Evolutionary conservation across 2,113 vertebrate species (phyloP), one percentile per base, ranked within the genome.

Genomic region (Polypterus senegalus): DNA sequence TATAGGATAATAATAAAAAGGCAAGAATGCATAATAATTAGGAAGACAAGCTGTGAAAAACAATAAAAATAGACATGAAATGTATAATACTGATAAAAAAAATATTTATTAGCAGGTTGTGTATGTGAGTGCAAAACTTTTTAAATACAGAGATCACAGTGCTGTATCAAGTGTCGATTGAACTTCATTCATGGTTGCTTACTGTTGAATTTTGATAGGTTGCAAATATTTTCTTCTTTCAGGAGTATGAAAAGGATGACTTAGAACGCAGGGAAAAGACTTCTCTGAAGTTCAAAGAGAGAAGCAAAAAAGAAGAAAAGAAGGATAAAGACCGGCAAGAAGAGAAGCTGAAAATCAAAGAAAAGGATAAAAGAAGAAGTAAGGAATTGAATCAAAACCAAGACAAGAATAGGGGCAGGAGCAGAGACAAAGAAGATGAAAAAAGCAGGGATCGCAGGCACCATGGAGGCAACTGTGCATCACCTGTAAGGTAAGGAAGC

Each of bases 241-340:
- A 88, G 86, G 86, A 87, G 71, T 84, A 85, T 74, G 77, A 86
- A 62, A 85, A 84, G 63, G 81, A 84, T 46, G 69, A 76, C 2
- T 76, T 80, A 62, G 79, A 81, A 46, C 82, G 80, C 63, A 77
- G n/a, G 3, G 77, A 83, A 63, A 71, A 69, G 44, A 58, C 66
- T 1, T 61, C 66, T 4, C 70, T 73, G 9, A 84, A 81, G 59
- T 71, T 70, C 27, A 85, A 84, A 73, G 81, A 84, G 3, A 61
- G 65, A 46, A 68, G 67, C 8, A 84, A 75, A 59, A 76, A 81
- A 60, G 84, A 86, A 1, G 84, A 86, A 58, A 74, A 73, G 55
- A 76, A 68, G 58, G 77, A 78, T 5, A 63, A 71, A 48, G 58
- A 51, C 8, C 54, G 61, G 48, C 47, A 9, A 1, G 76, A 78